Evolutionary conservation across 2,113 vertebrate species (phyloP).

Genomic region (Alectura lathami): DNA sequence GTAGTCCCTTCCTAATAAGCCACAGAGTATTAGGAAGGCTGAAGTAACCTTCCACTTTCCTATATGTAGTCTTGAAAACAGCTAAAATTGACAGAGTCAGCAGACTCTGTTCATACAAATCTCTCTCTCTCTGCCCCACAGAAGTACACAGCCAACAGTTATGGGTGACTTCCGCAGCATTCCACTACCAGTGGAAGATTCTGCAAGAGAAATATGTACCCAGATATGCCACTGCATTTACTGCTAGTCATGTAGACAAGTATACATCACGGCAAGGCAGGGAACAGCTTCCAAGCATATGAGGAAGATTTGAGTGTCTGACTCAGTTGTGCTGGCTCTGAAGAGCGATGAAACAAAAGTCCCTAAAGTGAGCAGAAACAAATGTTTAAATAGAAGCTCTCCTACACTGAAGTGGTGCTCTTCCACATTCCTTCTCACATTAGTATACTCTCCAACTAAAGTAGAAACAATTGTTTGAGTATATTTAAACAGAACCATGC

Average conservation of each 20-base stretch:
- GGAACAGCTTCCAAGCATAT: background rate
- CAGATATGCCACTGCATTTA: background rate
- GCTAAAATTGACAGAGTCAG: background rate
- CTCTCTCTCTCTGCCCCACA: background rate
- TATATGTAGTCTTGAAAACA: background rate
- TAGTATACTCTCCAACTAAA: background rate
- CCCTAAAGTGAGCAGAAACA: conserved; percentile 13
- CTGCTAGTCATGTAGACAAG: background rate
- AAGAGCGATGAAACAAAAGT: conserved; percentile 2
- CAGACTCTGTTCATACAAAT: background rate
- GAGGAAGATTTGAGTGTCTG: background rate
- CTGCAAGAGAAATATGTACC: background rate
- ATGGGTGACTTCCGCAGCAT: background rate
- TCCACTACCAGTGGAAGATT: background rate
- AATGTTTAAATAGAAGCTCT: conserved; percentile 1
- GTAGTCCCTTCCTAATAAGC: background rate
- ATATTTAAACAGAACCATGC: conserved; percentile 42
- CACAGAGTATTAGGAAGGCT: background rate
- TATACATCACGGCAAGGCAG: background rate
- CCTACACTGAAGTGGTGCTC: background rate
- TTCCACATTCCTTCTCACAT: background rate
- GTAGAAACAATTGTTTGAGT: conserved; percentile 37
- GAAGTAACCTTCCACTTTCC: background rate
- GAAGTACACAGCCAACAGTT: background rate
- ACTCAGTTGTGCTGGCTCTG: background rate